Percentiles rank a stretch among this genome's conserved stretches.
These are phyloP conservation scores for Noctilio leporinus DNA, from an alignment of 2,113 vertebrate genomes.

Conservation along the genomic window DNA sequence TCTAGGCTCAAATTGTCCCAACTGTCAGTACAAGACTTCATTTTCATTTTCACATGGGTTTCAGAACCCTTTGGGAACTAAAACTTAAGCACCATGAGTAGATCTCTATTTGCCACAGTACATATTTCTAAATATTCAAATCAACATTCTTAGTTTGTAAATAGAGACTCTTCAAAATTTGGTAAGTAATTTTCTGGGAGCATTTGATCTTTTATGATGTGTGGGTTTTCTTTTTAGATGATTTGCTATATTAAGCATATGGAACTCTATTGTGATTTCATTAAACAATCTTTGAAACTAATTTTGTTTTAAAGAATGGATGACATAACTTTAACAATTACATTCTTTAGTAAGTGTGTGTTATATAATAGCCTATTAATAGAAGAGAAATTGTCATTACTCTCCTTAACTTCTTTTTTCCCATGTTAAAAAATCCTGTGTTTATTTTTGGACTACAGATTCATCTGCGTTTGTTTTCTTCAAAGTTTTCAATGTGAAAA, in stretches of 20 bases:
- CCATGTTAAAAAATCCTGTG: background rate
- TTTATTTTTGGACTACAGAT: background rate
- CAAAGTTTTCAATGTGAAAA: background rate
- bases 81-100: background rate
- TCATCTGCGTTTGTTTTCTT: background rate
- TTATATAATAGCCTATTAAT: background rate
- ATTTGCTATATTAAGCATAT: slow-evolving; percentile 51
- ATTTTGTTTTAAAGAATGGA: background rate
- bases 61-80: background rate
- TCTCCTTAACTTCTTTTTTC: background rate
- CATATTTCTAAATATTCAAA: background rate
- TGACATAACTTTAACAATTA: background rate
- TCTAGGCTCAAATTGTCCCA: background rate
- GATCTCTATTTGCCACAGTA: background rate
- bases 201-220: background rate
- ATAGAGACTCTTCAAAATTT: slow-evolving; percentile 33
- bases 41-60: background rate
- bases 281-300: slow-evolving; percentile 48
- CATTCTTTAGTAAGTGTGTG: background rate
- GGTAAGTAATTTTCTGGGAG: slow-evolving; percentile 47
- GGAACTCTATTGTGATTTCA: slow-evolving; percentile 61
- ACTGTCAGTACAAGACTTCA: background rate
- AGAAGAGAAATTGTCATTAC: background rate
- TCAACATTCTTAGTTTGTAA: slow-evolving; percentile 8
- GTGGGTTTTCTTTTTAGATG: background rate